Conservation (phyloP, 2,888 invertebrate genomes). For the Sericinus montela region DNA sequence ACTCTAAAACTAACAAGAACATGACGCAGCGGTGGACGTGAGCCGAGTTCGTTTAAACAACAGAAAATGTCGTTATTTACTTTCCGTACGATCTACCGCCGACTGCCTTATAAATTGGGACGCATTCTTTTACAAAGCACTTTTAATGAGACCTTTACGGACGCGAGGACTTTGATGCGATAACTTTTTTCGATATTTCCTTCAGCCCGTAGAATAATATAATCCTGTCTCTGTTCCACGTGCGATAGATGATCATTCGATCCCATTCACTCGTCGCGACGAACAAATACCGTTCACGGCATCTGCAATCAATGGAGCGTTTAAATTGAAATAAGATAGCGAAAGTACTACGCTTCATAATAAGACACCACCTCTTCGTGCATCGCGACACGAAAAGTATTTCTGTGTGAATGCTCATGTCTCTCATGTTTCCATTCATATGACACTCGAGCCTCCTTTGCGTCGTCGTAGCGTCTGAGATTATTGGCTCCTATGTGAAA, state of each 20-base stretch:
- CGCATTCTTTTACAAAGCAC: conserved; percentile 69
- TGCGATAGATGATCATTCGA: conserved; percentile 28
- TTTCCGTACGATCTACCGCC: conserved; percentile 55
- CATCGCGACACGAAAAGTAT: conserved; percentile 18
- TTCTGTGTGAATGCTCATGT: not conserved
- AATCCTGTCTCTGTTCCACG: conserved; percentile 43
- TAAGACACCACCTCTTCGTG: conserved; percentile 41
- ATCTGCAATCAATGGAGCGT: conserved; percentile 78
- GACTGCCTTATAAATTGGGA: conserved; percentile 69
- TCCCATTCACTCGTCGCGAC: conserved; percentile 49
- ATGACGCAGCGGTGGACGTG: conserved; percentile 16
- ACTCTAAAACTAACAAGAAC: conserved; percentile 28
- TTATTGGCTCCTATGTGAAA: conserved; percentile 25
- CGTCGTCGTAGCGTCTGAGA: conserved; percentile 20
- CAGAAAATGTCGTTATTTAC: conserved; percentile 64
- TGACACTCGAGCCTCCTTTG: conserved; percentile 20
- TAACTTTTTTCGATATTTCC: conserved; percentile 76
- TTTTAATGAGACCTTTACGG: conserved; percentile 75
- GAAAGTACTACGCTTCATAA: conserved; percentile 62
- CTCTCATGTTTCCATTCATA: conserved; percentile 9
- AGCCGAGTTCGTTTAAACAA: conserved; percentile 50
- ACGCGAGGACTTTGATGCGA: conserved; percentile 69
- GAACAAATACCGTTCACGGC: conserved; percentile 62
- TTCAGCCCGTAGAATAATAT: conserved; percentile 59
- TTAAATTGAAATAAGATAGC: conserved; percentile 77